Conservation (phyloP, 1,140 invertebrate genomes). For the Pachypeltis micranthus region DNA sequence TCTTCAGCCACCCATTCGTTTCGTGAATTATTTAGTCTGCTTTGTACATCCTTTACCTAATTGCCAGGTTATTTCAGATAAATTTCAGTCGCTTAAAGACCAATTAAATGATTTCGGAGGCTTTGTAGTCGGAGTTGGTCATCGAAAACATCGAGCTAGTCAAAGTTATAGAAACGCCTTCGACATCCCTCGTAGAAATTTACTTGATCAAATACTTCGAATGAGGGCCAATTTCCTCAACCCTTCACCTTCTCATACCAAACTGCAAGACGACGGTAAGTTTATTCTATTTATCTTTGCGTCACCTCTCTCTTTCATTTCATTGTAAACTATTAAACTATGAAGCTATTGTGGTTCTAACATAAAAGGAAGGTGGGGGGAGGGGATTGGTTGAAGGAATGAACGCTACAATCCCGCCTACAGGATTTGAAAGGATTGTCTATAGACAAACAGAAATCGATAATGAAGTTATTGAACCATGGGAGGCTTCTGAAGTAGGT, state of each 20-base stretch:
- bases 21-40: too few species aligned
- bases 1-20: neutral
- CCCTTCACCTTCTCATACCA: slow-evolving; percentile 54
- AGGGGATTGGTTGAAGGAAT: too few species aligned
- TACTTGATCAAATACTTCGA: slow-evolving; percentile 83
- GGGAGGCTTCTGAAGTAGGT: too few species aligned
- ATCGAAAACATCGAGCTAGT: slow-evolving; percentile 42
- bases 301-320: too few species aligned
- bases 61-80: slow-evolving; percentile 40
- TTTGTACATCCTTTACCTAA: slow-evolving; percentile 1
- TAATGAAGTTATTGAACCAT: too few species aligned
- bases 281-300: too few species aligned
- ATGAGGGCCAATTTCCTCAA: slow-evolving; percentile 93
- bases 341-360: too few species aligned
- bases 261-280: slow-evolving; percentile 64
- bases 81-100: slow-evolving; percentile 65
- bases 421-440: too few species aligned
- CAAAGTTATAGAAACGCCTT: slow-evolving; percentile 90
- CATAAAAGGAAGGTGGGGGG: too few species aligned
- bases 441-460: too few species aligned
- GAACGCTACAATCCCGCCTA: too few species aligned
- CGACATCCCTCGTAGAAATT: slow-evolving; percentile 76
- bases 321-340: too few species aligned
- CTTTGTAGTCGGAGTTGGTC: slow-evolving; percentile 58
- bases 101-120: slow-evolving; percentile 77